Percentiles rank a stretch among this genome's conserved stretches.
Evolutionary conservation across 2,113 vertebrate genomes (phyloP).

Genomic region (Callipepla squamata): DNA sequence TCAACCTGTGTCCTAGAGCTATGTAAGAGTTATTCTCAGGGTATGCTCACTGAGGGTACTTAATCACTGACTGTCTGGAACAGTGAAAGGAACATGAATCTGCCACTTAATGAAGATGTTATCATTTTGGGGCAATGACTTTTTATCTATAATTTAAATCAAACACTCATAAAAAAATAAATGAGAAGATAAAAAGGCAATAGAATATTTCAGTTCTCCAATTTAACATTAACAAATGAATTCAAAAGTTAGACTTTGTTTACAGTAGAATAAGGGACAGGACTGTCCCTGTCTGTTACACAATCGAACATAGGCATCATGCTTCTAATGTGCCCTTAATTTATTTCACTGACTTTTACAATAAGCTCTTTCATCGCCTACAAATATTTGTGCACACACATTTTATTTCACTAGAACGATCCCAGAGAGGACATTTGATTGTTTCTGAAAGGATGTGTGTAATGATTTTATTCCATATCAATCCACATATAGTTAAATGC

Average conservation of each 20-base stretch:
- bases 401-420: neutral
- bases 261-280: neutral
- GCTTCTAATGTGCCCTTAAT: neutral
- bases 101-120: constrained; percentile 3
- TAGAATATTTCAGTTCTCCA: neutral
- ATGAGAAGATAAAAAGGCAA: neutral
- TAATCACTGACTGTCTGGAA: constrained; percentile 45
- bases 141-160: constrained; percentile 13
- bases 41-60: neutral
- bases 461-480: neutral
- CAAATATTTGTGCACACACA: neutral
- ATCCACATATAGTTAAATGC: neutral
- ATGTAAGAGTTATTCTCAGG: neutral
- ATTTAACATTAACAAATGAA: neutral
- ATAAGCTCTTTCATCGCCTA: neutral
- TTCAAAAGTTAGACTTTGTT: neutral
- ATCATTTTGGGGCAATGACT: neutral
- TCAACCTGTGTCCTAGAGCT: constrained; percentile 15
- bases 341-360: neutral
- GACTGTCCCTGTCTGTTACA: neutral
- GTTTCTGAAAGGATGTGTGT: neutral
- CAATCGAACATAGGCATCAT: neutral
- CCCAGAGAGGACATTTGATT: neutral
- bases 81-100: constrained; percentile 39
- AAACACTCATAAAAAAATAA: neutral